Base-by-base conservation (phyloP, 2,113 vertebrate genomes). In the Channa argus region DNA sequence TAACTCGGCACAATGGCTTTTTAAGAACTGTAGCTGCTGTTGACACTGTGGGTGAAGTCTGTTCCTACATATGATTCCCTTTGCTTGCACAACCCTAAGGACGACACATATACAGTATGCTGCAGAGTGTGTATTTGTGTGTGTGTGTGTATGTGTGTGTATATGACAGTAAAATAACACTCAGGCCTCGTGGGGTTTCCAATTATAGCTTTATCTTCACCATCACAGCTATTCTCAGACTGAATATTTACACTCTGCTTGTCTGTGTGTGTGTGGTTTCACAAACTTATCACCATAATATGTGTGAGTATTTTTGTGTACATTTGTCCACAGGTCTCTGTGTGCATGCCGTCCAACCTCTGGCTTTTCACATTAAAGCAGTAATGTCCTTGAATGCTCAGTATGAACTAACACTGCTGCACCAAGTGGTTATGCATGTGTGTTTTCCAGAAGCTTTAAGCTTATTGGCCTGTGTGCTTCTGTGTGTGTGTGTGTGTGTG, bases 371-470 rank as follows among this genome's bases (percentile, higher is more conserved):
- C 38, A 87, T 88, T 88, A 88, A 88, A 80, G 80, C 89, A 74
- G 70, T 33, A 54, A 84, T 77, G 86, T 79, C 89, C 87, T 89
- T 89, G 80, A 89, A 87, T 85, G 73, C 53, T 78, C 75, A 75
- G 52, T 52, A 63, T 76, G 75, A 80, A 78, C 69, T 41, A 4
- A 9, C 66, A 54, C 34, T 15, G 74, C 39, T 53, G 63, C 67
- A 45, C 50, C n/a, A 1, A 12, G 50, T 55, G 8, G 36, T 12
- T 47, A 15, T 62, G 60, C 52, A 49, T 50, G n/a, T 64, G 49
- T 54, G 52, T 53, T 36, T 45, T 62, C 24, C 43, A 53, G 10
- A 5, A 60, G 65, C 59, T 75, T 14, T n/a, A 49, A 65, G 65
- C 79, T 61, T 34, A 37, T 14, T 59, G 53, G 37, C 34, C 8